Conservation (phyloP, 1,140 invertebrate genomes). For the Eumaeus atala region DNA sequence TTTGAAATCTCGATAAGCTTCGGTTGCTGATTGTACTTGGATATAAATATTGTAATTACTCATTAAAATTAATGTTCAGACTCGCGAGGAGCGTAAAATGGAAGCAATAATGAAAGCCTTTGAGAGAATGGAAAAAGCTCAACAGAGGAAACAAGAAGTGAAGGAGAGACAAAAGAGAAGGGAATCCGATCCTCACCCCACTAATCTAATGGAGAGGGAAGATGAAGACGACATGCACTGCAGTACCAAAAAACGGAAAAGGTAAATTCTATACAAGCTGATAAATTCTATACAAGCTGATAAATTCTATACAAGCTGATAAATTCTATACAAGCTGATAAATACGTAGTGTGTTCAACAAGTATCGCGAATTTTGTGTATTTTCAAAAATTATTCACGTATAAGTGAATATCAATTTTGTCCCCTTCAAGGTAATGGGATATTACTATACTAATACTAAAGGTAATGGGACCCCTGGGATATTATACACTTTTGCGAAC, state of each 20-base stretch:
- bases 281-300: conserved; percentile 41
- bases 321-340: conserved; percentile 22
- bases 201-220: conserved; percentile 49
- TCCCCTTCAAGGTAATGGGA: too few species aligned
- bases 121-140: conserved; percentile 86
- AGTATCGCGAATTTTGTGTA: too few species aligned
- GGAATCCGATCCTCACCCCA: conserved; percentile 70
- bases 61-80: conserved; percentile 71
- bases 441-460: too few species aligned
- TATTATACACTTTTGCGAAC: too few species aligned
- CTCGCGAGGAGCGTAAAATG: conserved; percentile 96
- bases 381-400: too few species aligned
- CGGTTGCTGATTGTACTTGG: conserved; percentile 16
- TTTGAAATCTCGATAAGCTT: neutral
- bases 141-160: conserved; percentile 84
- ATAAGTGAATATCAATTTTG: too few species aligned
- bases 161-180: conserved; percentile 72
- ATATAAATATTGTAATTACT: conserved; percentile 12
- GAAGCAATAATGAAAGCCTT: conserved; percentile 96
- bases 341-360: too few species aligned
- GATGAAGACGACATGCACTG: conserved; percentile 67
- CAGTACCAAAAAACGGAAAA: conserved; percentile 62
- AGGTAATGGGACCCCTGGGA: too few species aligned
- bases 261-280: conserved; percentile 39
- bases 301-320: conserved; percentile 42